These are phyloP conservation scores for Fissipunctia ypsillon DNA, from an alignment of 2,888 invertebrate genomes.

Conservation along the genomic window DNA sequence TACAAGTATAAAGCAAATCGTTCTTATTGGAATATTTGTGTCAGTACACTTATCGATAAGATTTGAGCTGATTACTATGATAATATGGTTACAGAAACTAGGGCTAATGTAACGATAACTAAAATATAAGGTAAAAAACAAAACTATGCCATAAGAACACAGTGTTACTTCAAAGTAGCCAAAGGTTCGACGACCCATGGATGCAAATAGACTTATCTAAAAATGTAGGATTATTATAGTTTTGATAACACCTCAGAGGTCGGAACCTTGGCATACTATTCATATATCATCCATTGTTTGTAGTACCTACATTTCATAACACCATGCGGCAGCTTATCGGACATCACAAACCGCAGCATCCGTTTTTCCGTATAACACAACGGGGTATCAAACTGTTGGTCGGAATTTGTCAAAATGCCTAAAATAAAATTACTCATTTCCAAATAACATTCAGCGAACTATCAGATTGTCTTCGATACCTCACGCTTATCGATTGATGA, in stretches of 20 bases:
- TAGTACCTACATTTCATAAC: slow-evolving; percentile 34
- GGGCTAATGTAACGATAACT: slow-evolving; percentile 15
- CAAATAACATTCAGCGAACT: slow-evolving; percentile 40
- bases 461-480: slow-evolving; percentile 54
- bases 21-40: slow-evolving; percentile 64
- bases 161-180: slow-evolving; percentile 12
- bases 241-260: slow-evolving; percentile 51
- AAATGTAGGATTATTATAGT: slow-evolving; percentile 35
- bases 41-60: slow-evolving; percentile 68
- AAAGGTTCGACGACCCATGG: slow-evolving; percentile 30
- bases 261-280: slow-evolving; percentile 39
- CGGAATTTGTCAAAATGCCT: slow-evolving; percentile 10
- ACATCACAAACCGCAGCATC: slow-evolving; percentile 61
- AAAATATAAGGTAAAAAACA: too few relatives aligned
- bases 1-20: slow-evolving; percentile 22
- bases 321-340: slow-evolving; percentile 60
- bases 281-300: slow-evolving; percentile 26
- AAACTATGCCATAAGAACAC: slow-evolving; percentile 9
- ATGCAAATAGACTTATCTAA: slow-evolving; percentile 49
- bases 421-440: slow-evolving; percentile 20
- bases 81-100: slow-evolving; percentile 49
- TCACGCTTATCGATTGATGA: slow-evolving; percentile 72
- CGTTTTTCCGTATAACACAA: slow-evolving; percentile 70
- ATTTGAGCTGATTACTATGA: slow-evolving; percentile 58
- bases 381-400: slow-evolving; percentile 66